These are phyloP conservation scores for Myripristis jacobus DNA, from an alignment of 2,797 vertebrate species.

Conservation along the genomic window DNA sequence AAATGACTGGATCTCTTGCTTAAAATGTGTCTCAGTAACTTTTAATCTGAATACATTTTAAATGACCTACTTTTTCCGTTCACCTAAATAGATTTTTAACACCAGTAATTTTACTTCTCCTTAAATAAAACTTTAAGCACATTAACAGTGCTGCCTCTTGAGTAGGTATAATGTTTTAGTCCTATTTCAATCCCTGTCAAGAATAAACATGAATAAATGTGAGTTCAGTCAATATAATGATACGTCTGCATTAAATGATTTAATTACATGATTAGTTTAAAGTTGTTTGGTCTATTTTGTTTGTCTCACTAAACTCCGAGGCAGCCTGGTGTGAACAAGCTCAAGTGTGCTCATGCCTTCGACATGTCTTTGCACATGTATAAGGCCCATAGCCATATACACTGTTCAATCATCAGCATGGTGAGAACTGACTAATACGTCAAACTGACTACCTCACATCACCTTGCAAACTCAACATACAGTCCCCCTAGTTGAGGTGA, in stretches of 20 bases:
- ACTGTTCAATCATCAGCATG: constrained; percentile 47
- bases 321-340: constrained; percentile 23
- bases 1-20: too few relatives aligned
- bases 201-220: too few relatives aligned
- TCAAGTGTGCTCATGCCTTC: constrained; percentile 31
- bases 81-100: too few relatives aligned
- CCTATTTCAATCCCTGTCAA: too few relatives aligned
- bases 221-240: background rate
- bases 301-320: constrained; percentile 27
- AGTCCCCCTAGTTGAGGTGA: constrained; percentile 11
- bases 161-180: too few relatives aligned
- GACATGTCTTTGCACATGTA: constrained; percentile 41
- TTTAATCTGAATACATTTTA: too few relatives aligned
- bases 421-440: constrained; percentile 64
- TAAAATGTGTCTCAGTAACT: too few relatives aligned
- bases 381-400: constrained; percentile 27
- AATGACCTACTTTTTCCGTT: too few relatives aligned
- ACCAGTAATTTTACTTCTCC: too few relatives aligned
- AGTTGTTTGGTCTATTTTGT: constrained; percentile 40
- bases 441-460: constrained; percentile 68
- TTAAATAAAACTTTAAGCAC: too few relatives aligned
- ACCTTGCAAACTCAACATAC: constrained; percentile 39
- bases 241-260: background rate
- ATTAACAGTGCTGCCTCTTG: too few relatives aligned
- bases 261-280: constrained; percentile 2